Evolutionary conservation across 30 jellyfish, hydroid and myxozoan species (phyloP), one percentile per base, ranked within the genome.

Genomic region (Cassiopea xamachana): DNA sequence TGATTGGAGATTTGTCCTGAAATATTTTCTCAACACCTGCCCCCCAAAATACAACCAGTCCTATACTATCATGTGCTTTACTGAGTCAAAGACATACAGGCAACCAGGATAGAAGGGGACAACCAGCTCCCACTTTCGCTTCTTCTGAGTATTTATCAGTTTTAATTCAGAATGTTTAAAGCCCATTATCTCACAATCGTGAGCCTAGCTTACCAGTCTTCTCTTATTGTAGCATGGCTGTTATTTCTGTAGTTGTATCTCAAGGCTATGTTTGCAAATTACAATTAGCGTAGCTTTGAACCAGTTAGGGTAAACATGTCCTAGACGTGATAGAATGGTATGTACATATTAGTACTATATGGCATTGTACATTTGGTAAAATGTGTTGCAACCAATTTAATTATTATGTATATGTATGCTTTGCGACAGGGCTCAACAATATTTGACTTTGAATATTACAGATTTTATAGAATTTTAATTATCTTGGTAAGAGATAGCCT

Each of bases 321-420:
- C 70, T 86, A 86, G 93, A 86, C 93, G 70, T 50, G 82, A 86
- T 59, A 86, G 87, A 86, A 86, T 74, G 82, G 87, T 58, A 74
- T 75, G 94, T 88, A 79, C 81, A 88, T 88, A 88, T 50, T 77
- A 75, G 85, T 79, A 77, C 48, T 58, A 77, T 77, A 75, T 81
- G 89, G 89, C 90, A 88, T 73, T 88, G 95, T 88, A 88, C 83
- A 88, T 88, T 88, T 88, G 90, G 73, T 88, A 78, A 87, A 87
- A 88, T 79, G 95, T 88, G 95, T 88, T 73, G 69, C 90, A 72
- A 87, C 77, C 90, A 88, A 78, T 88, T 78, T 67, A 88, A 79
- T 88, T 60, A n/a, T 60, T 79, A 79, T 88, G 87, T 88, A 68
- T 87, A 88, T 88, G 95, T 71, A 86, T 86, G 88, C 93, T 86